Base-by-base conservation (phyloP, 2,113 vertebrate genomes). In the Typhlomys cinereus region DNA sequence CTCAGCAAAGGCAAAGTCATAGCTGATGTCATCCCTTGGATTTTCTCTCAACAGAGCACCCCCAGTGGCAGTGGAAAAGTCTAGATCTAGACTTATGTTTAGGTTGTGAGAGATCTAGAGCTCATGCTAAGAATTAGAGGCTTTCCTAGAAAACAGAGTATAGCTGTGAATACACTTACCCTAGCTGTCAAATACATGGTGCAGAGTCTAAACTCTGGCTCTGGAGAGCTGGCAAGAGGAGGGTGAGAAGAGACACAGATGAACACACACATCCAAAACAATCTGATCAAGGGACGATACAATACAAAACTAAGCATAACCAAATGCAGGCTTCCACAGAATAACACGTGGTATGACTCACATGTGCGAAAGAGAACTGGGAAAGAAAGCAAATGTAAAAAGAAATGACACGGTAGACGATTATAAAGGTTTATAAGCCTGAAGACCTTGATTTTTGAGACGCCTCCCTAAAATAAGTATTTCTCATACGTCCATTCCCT, bases 341-440 rank as follows among this genome's bases (percentile, higher is more conserved):
- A 73, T 1, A 80, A 46, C 31, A 64, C 6, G 36, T 80, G 52
- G 15, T n/a, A 41, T 54, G 39, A 71, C 59, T 27, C 20, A 17
- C 25, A 11, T 18, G 18, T 89, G 25, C 17, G 44, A 89, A 48
- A 71, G 20, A 74, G 25, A 34, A 59, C 70, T 80, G 4, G 23
- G 27, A 62, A 79, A 89, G 44, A 44, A 70, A 71, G 66, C 39
- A 1, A 17, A 75, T 44, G n/a, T 88, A 78, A 91, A 91, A 31
- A 18, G 36, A 91, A 92, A 85, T 23, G 67, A 39, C 5, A 34
- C 9, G 4, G 34, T 34, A 41, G 5, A 27, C 27, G n/a, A 70
- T 80, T 80, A 93, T 46, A 25, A 90, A 85, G 95, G 15, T 54
- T 46, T n/a, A 80, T 83, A 57, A 76, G 41, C 64, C 50, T 61